phyloP scores from a whole-genome alignment of 2,888 invertebrate genomes.

The Bimastos eiseni region DNA sequence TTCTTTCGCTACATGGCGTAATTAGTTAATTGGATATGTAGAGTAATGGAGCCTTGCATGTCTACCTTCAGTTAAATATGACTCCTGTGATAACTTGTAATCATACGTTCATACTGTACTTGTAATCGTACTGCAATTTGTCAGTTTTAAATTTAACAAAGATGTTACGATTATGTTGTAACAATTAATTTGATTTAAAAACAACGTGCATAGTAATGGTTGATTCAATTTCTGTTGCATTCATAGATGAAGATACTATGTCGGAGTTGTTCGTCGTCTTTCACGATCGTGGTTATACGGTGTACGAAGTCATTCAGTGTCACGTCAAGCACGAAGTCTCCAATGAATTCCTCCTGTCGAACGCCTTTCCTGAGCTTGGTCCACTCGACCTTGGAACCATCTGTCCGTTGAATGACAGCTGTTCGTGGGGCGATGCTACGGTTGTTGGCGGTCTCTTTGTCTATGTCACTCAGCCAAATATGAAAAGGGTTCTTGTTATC shows the following conservation, averaged over 20 bases:
- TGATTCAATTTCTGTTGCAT: neutral
- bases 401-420: neutral
- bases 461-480: constrained; percentile 30
- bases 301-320: constrained; percentile 75
- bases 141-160: too few relatives aligned
- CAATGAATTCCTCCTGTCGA: constrained; percentile 66
- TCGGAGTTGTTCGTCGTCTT: constrained; percentile 74
- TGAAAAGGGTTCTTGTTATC: constrained; percentile 31
- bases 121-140: too few relatives aligned
- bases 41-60: too few relatives aligned
- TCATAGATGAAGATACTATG: constrained; percentile 23
- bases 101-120: too few relatives aligned
- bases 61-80: too few relatives aligned
- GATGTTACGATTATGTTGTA: neutral
- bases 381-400: neutral
- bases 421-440: constrained; percentile 30
- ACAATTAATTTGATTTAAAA: neutral
- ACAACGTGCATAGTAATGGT: neutral
- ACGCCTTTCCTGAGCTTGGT: neutral
- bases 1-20: too few relatives aligned
- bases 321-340: constrained; percentile 73
- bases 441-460: constrained; percentile 26
- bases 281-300: constrained; percentile 75
- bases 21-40: too few relatives aligned
- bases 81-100: too few relatives aligned